A percentile compares a stretch with the other conserved stretches of the same genome.
Evolutionary conservation across 2,797 vertebrate species (phyloP).

Genomic region (Myotis vivesi): DNA sequence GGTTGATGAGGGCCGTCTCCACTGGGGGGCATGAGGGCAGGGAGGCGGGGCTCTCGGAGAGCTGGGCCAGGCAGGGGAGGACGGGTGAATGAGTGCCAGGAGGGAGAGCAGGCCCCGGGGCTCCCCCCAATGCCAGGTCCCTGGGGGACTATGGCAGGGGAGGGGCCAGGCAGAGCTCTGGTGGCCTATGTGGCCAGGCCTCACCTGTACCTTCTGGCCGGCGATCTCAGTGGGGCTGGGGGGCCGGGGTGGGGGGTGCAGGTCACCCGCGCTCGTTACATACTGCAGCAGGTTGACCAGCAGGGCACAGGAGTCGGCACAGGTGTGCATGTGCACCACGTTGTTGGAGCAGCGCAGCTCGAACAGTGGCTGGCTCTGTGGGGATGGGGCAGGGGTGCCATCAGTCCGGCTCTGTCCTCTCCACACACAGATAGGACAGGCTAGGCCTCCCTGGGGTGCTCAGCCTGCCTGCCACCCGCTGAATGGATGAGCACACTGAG

Average conservation of each 20-base stretch:
- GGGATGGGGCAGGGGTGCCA: rapidly evolving
- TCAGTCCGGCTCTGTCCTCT: not conserved
- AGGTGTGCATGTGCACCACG: conserved; percentile 93
- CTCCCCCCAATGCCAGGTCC: not conserved
- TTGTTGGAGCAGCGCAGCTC: conserved; percentile 96
- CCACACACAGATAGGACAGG: rapidly evolving
- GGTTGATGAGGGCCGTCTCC: conserved; percentile 94
- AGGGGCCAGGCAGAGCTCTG: conserved; percentile 21
- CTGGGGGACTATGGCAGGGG: not conserved
- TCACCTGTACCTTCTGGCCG: conserved; percentile 93
- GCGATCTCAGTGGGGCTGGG: conserved; percentile 93
- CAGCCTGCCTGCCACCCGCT: too few relatives aligned
- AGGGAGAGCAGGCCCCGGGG: not conserved
- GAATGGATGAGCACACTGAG: not conserved
- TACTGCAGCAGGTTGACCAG: conserved; percentile 94
- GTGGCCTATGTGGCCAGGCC: not conserved
- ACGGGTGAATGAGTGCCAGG: not conserved
- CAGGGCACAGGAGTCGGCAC: conserved; percentile 93
- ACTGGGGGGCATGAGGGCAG: conserved; percentile 89
- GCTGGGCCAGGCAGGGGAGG: conserved; percentile 51
- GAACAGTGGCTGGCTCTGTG: conserved; percentile 89
- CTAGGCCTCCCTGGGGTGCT: not conserved
- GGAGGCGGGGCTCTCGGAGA: conserved; percentile 87
- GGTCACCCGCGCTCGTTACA: conserved; percentile 89
- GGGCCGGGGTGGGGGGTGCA: conserved; percentile 90